Base-by-base conservation (phyloP, 2,797 vertebrate genomes). In the Hapalemur alaotrensis region DNA sequence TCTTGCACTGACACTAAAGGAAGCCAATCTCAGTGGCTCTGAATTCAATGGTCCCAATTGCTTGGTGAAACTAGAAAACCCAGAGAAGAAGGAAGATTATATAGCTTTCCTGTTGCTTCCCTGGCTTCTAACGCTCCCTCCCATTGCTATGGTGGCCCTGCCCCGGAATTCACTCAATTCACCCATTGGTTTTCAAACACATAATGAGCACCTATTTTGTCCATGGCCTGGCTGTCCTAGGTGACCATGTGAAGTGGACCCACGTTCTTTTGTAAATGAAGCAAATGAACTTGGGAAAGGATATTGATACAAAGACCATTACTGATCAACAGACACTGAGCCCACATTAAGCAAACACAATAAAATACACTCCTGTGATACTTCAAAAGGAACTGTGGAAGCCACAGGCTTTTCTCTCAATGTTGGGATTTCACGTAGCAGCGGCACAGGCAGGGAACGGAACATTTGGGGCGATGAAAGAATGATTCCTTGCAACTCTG, bases 351-450 rank as follows among this genome's bases (percentile, higher is more conserved):
- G 65, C 46, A 91, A 67, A 63, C 14, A 30, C n/a, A 32, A 43
- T 48, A 28, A 87, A 54, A 61, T 2, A n/a, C 30, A 38, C 5
- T 59, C 61, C 9, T n/a, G 1, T 0, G 70, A 18, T 3, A 25
- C 2, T 79, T 78, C 10, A 80, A 38, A 43, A 82, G 57, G 57
- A 38, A 69, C 0, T 1, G 1, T 0, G 9, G 32, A 12, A 20
- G 59, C 22, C 93, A 50, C 54, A 5, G 63, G 84, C 63, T 25
- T 35, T 54, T 10, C 22, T 57, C 30, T 35, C 11, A 0, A 1
- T 3, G 38, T 0, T 13, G 43, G 38, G 25, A 12, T n/a, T 65
- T 54, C 54, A 18, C 0, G 1, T 0, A 7, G 54, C 20, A 25
- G 76, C 4, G 22, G 28, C 5, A 41, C 12, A 5, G 41, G 28